Conservation (phyloP, 2,888 invertebrate species). For the Cheilosia impressa region DNA sequence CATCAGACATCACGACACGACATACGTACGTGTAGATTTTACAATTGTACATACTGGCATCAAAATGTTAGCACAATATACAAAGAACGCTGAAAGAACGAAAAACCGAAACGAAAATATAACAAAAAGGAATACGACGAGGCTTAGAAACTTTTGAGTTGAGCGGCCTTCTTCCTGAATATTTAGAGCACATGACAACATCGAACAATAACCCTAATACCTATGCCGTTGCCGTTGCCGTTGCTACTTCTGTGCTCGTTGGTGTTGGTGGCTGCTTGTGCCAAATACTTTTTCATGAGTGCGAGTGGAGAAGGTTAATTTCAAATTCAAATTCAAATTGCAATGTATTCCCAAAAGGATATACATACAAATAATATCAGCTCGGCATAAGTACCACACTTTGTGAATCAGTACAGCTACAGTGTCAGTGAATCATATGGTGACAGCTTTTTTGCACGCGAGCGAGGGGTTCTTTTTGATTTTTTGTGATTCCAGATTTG, state of each 20-base stretch:
- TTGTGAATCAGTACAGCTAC: conserved; percentile 61
- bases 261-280: conserved; percentile 1
- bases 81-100: conserved; percentile 1
- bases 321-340: conserved; percentile 59
- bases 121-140: conserved; percentile 30
- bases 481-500: conserved; percentile 11
- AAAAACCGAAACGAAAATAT: conserved; percentile 27
- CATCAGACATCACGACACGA: too few relatives aligned
- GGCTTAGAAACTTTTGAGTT: conserved; percentile 70
- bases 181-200: conserved; percentile 75
- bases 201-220: conserved; percentile 70
- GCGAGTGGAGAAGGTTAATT: conserved; percentile 30
- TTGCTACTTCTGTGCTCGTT: conserved; percentile 12
- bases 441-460: conserved; percentile 49
- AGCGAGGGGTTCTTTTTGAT: conserved; percentile 42
- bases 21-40: conserved; percentile 23
- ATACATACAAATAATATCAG: conserved; percentile 10
- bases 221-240: conserved; percentile 29
- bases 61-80: conserved; percentile 9
- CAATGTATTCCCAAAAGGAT: conserved; percentile 57
- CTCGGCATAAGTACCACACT: conserved; percentile 57
- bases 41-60: not conserved
- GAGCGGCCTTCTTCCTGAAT: conserved; percentile 72
- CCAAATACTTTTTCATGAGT: not conserved
- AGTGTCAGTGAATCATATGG: conserved; percentile 53